Percentiles rank a stretch among this genome's conserved stretches.
phyloP scores from a whole-genome alignment of 2,888 invertebrate species.

The Heliconius hortense region DNA sequence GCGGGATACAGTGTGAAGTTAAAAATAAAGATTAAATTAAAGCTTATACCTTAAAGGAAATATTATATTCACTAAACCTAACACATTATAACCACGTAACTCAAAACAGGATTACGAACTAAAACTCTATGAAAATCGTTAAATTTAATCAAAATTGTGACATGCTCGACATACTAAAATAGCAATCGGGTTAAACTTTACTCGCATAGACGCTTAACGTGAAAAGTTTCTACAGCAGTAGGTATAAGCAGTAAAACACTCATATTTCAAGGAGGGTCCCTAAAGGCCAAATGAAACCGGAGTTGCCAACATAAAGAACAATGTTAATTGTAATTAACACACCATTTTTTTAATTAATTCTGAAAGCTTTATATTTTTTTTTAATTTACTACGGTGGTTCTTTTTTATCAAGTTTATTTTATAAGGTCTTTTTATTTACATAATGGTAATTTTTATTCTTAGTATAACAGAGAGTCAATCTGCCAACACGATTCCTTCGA shows the following conservation, averaged over 20 bases:
- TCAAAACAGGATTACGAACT: constrained; percentile 13
- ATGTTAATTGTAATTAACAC: constrained; percentile 20
- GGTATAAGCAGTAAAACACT: constrained; percentile 20
- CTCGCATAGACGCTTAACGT: constrained; percentile 6
- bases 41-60: not conserved
- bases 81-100: not conserved
- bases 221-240: constrained; percentile 6
- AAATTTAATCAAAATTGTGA: constrained; percentile 20
- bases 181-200: constrained; percentile 18
- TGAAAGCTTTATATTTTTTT: constrained; percentile 7
- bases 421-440: not conserved
- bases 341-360: constrained; percentile 24
- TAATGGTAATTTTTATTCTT: too few species aligned
- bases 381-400: not conserved
- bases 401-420: not conserved
- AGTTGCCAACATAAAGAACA: constrained; percentile 26
- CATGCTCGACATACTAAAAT: constrained; percentile 18
- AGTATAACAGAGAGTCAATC: too few species aligned
- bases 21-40: not conserved
- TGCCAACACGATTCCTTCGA: too few species aligned
- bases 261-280: constrained; percentile 18
- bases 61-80: not conserved
- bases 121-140: constrained; percentile 9
- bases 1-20: not conserved
- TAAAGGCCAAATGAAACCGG: constrained; percentile 17